Evolutionary conservation across 2,797 vertebrate genomes (phyloP).

Genomic region (Rhabdomys pumilio): DNA sequence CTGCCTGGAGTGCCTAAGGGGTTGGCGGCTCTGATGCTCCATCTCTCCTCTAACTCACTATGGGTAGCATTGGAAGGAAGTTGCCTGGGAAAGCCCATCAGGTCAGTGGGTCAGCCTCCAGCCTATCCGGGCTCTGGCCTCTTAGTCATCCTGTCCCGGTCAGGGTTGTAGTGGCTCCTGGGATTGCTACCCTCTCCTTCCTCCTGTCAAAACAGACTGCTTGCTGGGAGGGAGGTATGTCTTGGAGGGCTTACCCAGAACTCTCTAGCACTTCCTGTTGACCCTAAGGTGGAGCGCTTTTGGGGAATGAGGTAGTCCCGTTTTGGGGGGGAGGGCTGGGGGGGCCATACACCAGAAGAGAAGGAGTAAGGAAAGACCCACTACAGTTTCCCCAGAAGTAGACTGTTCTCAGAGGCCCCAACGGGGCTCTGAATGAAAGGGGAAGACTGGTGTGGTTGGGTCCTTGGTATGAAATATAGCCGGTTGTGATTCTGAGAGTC

Average conservation of each 20-base stretch:
- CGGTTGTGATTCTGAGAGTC: background rate
- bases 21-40: background rate
- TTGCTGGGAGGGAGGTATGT: slow-evolving; percentile 73
- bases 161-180: slow-evolving; percentile 37
- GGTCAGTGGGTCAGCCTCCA: slow-evolving; percentile 80
- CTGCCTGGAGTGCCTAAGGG: background rate
- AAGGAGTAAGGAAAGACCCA: background rate
- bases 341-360: background rate
- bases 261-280: slow-evolving; percentile 68
- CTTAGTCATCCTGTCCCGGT: slow-evolving; percentile 74
- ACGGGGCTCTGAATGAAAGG: accelerated
- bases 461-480: background rate
- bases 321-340: background rate
- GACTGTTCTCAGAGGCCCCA: background rate
- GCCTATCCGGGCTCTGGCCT: slow-evolving; percentile 76
- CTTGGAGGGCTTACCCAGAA: slow-evolving; percentile 54
- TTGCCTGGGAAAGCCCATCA: slow-evolving; percentile 65
- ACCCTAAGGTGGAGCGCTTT: slow-evolving; percentile 11
- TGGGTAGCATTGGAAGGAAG: slow-evolving; percentile 76
- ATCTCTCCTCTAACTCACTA: background rate
- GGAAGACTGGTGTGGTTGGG: no score
- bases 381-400: accelerated
- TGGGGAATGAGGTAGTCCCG: background rate
- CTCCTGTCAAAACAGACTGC: background rate
- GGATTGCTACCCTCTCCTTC: slow-evolving; percentile 41